These are phyloP conservation scores for Eriocheir sinensis DNA, from an alignment of 1,140 invertebrate genomes.

Conservation along the genomic window DNA sequence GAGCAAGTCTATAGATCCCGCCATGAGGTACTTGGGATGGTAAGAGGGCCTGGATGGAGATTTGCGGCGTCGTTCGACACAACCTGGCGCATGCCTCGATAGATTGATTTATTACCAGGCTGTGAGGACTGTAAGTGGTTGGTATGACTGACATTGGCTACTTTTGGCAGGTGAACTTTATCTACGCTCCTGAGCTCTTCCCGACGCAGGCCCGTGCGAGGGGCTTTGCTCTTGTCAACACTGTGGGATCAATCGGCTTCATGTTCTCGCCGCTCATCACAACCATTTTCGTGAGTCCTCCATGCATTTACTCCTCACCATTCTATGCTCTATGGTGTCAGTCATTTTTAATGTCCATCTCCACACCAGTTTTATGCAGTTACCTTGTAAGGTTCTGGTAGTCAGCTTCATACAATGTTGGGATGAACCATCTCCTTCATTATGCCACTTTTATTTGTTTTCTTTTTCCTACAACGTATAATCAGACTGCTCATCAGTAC, in stretches of 20 bases:
- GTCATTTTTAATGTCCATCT: neutral
- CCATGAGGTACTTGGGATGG: no score
- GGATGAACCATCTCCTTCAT: neutral
- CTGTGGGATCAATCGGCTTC: slow-evolving; percentile 50
- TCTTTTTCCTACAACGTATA: no score
- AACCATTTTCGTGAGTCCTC: slow-evolving; percentile 48
- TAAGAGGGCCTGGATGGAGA: no score
- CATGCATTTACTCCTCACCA: neutral
- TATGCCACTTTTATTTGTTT: neutral
- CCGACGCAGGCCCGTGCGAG: slow-evolving; percentile 48
- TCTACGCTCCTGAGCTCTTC: slow-evolving; percentile 70
- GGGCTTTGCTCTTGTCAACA: slow-evolving; percentile 60
- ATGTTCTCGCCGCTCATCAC: slow-evolving; percentile 59
- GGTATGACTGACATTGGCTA: no score
- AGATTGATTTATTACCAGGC: no score
- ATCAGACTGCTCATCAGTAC: no score
- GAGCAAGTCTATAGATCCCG: no score
- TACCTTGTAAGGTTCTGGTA: neutral
- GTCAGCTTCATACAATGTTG: neutral
- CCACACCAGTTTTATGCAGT: neutral
- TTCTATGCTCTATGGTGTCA: neutral
- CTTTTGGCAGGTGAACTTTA: slow-evolving; percentile 55
- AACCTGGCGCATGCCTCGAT: no score
- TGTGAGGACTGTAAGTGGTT: no score
- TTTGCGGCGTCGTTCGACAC: no score